Evolutionary conservation across 2,797 vertebrate species (phyloP), one percentile per base, ranked within the genome.

Genomic region (Thaleichthys pacificus): DNA sequence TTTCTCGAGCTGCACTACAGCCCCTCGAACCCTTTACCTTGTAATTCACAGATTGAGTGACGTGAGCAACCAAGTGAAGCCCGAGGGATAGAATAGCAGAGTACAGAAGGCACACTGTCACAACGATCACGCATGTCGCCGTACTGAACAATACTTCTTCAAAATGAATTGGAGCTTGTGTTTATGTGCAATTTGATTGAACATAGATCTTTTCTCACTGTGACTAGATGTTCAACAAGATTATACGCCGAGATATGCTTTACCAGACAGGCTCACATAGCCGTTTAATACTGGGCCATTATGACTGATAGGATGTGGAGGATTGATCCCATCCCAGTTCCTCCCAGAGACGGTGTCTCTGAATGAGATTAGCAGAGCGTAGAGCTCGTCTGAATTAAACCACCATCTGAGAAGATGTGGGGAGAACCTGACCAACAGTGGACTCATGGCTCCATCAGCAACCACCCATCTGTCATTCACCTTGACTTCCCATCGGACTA

Each of bases 341-440:
- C 86, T 82, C 85, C 87, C 85, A 3, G 11, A 32, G 67, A 68
- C 19, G 15, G 81, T 88, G 88, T 88, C 87, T 83, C 85, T 84
- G 68, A 85, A 90, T 89, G 82, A 83, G 89, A 91, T 91, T 91
- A 89, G 86, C 82, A 77, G 80, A 85, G 83, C 77, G 68, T 79
- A 67, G 84, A 88, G 81, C 61, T 11, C 22, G 84, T 73, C 82
- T 81, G 82, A 89, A 90, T 91, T 87, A 89, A 90, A 38, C 84
- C 80, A 63, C 69, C 82, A 82, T 9, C 70, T 24, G 51, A n/a
- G 19, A 54, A 78, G 79, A 78, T 84, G 83, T 72, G 67, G 76
- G 82, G 86, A 90, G 86, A 90, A 88, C 83, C 79, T 82, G 73
- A 78, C 72, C 65, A 69, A 77, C 75, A 78, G 28, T 70, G 66